Base-by-base conservation (phyloP, 2,888 invertebrate genomes). In the Danaus chrysippus region DNA sequence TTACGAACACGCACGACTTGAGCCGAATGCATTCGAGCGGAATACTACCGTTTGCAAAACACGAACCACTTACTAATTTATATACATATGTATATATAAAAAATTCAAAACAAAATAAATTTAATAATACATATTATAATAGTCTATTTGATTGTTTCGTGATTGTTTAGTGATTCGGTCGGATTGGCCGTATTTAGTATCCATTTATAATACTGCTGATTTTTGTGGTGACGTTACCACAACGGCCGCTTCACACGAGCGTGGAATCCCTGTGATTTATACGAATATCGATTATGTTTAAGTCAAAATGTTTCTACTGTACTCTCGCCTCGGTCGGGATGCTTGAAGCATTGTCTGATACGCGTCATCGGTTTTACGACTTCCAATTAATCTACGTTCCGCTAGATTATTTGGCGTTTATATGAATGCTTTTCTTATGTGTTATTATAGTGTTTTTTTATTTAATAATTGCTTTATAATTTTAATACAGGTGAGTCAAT, bases 341-440 rank as follows among this genome's bases (percentile, higher is more conserved):
- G 61, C 59, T 78, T 73, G 74, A 61, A 61, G 61, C 67, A 69
- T 65, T 66, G 69, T 71, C 70, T 67, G 65, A 57, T 69, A 81
- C 73, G 86, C 72, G 76, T 79, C 86, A 84, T 85, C 82, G 80
- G 75, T 78, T 84, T 86, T 81, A 85, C 82, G 83, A 80, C 80
- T 76, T 73, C 75, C 83, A 82, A 86, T 87, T 84, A 86, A 85
- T 85, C 73, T 69, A 71, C 77, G 76, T 79, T 83, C 83, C 81
- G 82, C 82, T 83, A 77, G 34, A 54, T 19, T 52, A 19, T 77
- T 71, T 72, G 70, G 11, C 19, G 41, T 34, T 34, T 34, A 6
- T 34, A 34, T 34, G 6, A 34, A 17, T 13, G 46, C n/a, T 46
- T 46, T n/a, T 9, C n/a, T 49, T 10, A 49, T 49, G 49, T 17